Base-by-base conservation (phyloP, 2,797 vertebrate species). In the Coluber constrictor region DNA sequence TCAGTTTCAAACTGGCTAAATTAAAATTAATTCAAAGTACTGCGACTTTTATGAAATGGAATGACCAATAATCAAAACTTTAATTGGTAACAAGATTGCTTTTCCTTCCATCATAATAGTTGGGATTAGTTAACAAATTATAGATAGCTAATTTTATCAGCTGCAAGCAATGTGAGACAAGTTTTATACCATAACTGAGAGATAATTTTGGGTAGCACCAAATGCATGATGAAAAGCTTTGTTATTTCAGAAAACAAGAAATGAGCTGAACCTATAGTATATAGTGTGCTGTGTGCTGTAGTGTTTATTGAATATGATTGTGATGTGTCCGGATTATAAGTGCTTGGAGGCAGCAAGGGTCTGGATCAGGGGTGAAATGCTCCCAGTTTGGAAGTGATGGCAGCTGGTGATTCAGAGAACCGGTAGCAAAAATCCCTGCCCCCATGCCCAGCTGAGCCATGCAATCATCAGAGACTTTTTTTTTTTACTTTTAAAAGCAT, bases 11-110 rank as follows among this genome's bases (percentile, higher is more conserved):
- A 96, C 96, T 95, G 89, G 90, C 92, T 93, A 61, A 94, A 94
- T 92, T 95, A 95, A 95, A 96, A 96, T 96, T 97, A 96, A 97
- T 96, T 94, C 96, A 95, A 95, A 95, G 92, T 94, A 96, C 94
- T 97, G 95, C 95, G 94, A 97, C 96, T 96, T 97, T 97, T 97
- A 97, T 95, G 95, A 96, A 96, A 95, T 96, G 96, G 92, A 93
- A 92, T 5, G 91, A 94, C 95, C 94, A 92, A 95, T 96, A 96
- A 96, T 95, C 95, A 94, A 95, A 91, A 86, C 20, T 90, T 95
- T 96, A 96, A 96, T 96, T 96, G 74, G 93, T 92, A 92, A 91
- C 54, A 95, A 91, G 95, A 96, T 94, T 16, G 74, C 2, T 13
- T 90, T 86, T 37, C 59, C 60, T 56, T 18, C 74, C 87, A 1